Evolutionary conservation across 2,888 invertebrate species (phyloP).

Genomic region (Gymnoscelis rufifasciata): DNA sequence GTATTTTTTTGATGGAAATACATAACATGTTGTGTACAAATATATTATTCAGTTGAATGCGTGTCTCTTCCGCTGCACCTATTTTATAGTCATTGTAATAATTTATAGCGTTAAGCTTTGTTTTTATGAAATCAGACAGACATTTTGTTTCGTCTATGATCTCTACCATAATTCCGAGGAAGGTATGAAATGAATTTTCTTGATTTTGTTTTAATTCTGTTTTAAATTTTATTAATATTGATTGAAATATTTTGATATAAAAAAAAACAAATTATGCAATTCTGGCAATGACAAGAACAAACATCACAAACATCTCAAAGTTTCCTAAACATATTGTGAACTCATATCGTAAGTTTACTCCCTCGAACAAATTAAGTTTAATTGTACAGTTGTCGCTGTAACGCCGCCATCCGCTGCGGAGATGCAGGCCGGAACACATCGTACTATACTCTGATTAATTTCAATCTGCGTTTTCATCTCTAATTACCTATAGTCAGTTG

Average conservation of each 20-base stretch:
- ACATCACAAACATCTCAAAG: conserved; percentile 34
- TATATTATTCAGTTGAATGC: conserved; percentile 7
- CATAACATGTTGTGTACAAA: not conserved
- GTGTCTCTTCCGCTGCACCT: conserved; percentile 10
- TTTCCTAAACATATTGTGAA: conserved; percentile 53
- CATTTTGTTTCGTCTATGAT: conserved; percentile 12
- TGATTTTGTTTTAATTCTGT: conserved; percentile 3
- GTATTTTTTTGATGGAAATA: conserved; percentile 5
- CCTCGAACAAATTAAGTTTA: conserved; percentile 13
- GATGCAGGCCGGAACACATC: no score
- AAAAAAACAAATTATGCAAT: not conserved
- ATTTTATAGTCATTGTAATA: conserved; percentile 7
- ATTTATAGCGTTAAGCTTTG: not conserved
- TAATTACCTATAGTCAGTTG: no score
- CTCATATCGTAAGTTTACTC: conserved; percentile 48
- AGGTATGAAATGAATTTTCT: conserved; percentile 8
- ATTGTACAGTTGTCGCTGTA: not conserved
- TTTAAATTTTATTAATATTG: conserved; percentile 4
- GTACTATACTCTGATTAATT: no score
- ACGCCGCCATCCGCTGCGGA: not conserved
- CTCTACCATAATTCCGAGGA: conserved; percentile 23
- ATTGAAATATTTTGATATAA: conserved; percentile 2
- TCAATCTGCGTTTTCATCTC: no score
- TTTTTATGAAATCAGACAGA: conserved; percentile 5
- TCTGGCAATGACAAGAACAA: conserved; percentile 15